Conservation (phyloP, 2,113 vertebrate species). For the Callaeas wilsoni region DNA sequence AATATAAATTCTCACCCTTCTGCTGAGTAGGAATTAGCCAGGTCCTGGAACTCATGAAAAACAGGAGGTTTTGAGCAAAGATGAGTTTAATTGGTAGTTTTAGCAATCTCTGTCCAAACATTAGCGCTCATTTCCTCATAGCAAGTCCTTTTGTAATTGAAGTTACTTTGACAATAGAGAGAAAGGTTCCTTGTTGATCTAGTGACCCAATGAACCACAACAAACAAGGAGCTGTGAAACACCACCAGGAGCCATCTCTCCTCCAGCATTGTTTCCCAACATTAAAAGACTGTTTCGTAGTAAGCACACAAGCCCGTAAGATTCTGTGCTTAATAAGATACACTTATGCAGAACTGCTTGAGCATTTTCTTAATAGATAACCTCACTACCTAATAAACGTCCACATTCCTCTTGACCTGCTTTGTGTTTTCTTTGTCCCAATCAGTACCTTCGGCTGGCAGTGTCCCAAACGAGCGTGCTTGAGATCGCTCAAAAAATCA, state of each 20-base stretch:
- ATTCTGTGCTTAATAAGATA: neutral
- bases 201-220: slow-evolving; percentile 16
- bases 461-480: too few relatives aligned
- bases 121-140: neutral
- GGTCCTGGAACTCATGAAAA: neutral
- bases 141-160: neutral
- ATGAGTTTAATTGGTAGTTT: neutral
- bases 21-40: neutral
- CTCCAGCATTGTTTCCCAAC: neutral
- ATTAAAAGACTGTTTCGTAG: neutral
- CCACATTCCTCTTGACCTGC: neutral
- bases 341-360: neutral
- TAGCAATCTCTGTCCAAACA: neutral
- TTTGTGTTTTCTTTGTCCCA: neutral
- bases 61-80: neutral
- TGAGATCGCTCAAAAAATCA: too few relatives aligned
- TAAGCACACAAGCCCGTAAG: neutral
- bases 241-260: neutral
- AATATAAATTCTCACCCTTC: neutral
- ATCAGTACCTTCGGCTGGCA: neutral
- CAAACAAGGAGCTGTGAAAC: neutral
- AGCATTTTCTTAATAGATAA: neutral
- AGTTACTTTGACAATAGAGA: neutral
- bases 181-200: neutral
- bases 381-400: neutral